Base-by-base conservation (phyloP, 2,888 invertebrate species). In the Acrocyrtus sp. region DNA sequence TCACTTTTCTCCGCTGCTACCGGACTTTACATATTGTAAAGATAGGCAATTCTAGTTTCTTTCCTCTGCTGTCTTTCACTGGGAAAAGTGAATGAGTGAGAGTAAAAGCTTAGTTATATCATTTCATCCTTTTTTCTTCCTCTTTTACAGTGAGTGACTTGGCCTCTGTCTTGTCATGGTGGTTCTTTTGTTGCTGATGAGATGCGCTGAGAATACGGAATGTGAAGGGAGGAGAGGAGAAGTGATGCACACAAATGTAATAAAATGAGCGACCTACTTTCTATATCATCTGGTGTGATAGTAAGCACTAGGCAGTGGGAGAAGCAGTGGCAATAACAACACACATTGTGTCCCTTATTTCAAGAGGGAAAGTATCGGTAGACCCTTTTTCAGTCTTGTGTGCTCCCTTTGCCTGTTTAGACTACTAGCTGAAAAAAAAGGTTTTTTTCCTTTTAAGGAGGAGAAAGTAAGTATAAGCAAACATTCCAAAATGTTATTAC, bases 401-500 rank as follows among this genome's bases (percentile, higher is more conserved):
- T n/a, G n/a, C n/a, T n/a, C n/a, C n/a, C n/a, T n/a, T n/a, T n/a
- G n/a, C n/a, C n/a, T n/a, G n/a, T n/a, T n/a, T n/a, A n/a, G n/a
- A n/a, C n/a, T n/a, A n/a, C n/a, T n/a, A n/a, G n/a, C n/a, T n/a
- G n/a, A n/a, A n/a, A n/a, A n/a, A n/a, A n/a, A 34, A 34, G 34
- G 12, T 29, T n/a, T n/a, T 51, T 10, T 51, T 27, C 8, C 26
- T 27, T 21, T 53, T 53, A 27, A 22, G 27, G 24, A 50, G 10
- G 50, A 10, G 50, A 24, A 50, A 50, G 29, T 57, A 66, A 54
- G 65, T 56, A 57, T 66, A 50, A 61, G 63, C 63, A 63, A 63
- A 63, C 53, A 63, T 63, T 53, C 63, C 53, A 22, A 65, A 65
- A 65, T 65, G 65, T 56, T 65, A 65, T 65, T 65, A 65, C 65